Base-by-base conservation (phyloP, 1,140 invertebrate genomes). In the Drosophila lowei region DNA sequence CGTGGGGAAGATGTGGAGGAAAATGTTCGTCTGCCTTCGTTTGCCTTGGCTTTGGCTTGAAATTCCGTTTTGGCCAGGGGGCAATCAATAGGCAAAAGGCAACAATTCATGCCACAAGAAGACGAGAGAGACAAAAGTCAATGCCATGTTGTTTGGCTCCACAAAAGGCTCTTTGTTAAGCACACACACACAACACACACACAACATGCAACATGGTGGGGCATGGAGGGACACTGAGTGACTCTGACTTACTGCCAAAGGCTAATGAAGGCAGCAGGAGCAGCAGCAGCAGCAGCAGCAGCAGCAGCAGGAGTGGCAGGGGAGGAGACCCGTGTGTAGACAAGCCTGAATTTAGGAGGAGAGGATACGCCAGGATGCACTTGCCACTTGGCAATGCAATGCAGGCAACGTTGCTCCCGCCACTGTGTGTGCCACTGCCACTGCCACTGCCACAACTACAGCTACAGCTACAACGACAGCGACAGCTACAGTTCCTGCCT, bases 231-330 rank as follows among this genome's bases (percentile, higher is more conserved):
- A 55, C 34, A 63, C 59, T 66, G 67, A 53, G 42, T 66, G 76
- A 75, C 79, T 80, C 80, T 84, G 80, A 84, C 80, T 85, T 70
- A 85, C 80, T 85, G 80, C 80, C 80, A 84, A 84, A 85, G 80
- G 80, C 80, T 84, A 84, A 84, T 84, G 80, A 84, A 84, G 80
- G 80, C 80, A 65, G 18, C 38, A 66, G 54, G 52, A 43, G 41
- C 44, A 53, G 34, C 43, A 21, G 46, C n/a, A 16, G n/a, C n/a
- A 61, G 42, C n/a, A 44, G 47, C 15, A 58, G 28, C 25, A 44
- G 52, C 16, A 28, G 21, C 25, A 15, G 38, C 42, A 44, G 38
- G 6, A 34, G 49, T 13, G 41, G 18, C 6, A 28, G 6, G n/a
- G 18, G 7, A 30, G 8, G 2, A 9, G 30, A 7, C 2, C 30